Conservation (phyloP, 2,113 vertebrate species). For the Phoenicopterus ruber region DNA sequence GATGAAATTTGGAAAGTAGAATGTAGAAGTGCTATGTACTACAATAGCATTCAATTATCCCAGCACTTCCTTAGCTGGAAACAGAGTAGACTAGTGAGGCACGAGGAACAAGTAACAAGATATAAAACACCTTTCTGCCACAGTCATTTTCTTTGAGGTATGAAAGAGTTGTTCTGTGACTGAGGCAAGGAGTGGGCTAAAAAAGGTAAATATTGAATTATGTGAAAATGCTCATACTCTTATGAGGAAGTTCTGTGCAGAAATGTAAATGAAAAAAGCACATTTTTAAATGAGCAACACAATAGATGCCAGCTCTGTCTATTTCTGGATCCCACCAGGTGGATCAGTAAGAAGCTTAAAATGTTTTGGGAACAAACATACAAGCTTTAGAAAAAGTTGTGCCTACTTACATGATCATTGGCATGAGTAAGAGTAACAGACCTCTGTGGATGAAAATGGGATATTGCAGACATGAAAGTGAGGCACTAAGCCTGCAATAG, state of each 20-base stretch:
- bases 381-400: not conserved
- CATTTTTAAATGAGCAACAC: not conserved
- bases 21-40: not conserved
- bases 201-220: not conserved
- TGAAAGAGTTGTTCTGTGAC: not conserved
- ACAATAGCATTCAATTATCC: not conserved
- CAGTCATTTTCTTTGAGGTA: not conserved
- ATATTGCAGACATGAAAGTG: not conserved
- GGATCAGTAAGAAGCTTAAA: not conserved
- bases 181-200: not conserved
- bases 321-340: not conserved
- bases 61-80: not conserved
- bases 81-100: not conserved
- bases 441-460: not conserved
- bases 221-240: not conserved
- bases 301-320: not conserved
- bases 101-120: not conserved
- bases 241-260: not conserved
- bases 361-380: not conserved
- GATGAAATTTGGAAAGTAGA: not conserved
- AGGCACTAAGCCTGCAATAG: not conserved
- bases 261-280: not conserved
- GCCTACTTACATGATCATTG: not conserved
- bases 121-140: not conserved
- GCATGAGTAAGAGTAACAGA: not conserved